phyloP scores from a whole-genome alignment of 1,140 invertebrate genomes.

The Drosophila sp. region DNA sequence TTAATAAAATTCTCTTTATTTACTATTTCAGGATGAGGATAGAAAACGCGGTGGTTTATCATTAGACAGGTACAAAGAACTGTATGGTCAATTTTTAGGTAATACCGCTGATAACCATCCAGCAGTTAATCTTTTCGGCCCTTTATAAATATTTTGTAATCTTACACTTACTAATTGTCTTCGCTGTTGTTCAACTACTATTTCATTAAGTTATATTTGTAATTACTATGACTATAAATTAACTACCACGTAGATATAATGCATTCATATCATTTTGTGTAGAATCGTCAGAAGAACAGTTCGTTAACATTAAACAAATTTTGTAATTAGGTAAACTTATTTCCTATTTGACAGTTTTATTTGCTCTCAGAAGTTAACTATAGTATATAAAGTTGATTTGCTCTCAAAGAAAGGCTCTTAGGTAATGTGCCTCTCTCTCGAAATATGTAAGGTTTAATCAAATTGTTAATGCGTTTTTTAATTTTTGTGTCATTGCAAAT shows the following conservation, averaged over 20 bases:
- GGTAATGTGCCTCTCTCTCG: slow-evolving; percentile 65
- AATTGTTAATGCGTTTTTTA: slow-evolving; percentile 65
- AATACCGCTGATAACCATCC: slow-evolving; percentile 89
- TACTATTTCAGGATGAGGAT: slow-evolving; percentile 88
- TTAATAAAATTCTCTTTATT: not conserved
- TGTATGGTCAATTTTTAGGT: slow-evolving; percentile 92
- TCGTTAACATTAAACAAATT: slow-evolving; percentile 64
- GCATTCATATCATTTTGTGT: slow-evolving; percentile 76
- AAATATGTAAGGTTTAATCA: slow-evolving; percentile 56
- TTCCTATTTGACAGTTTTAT: not conserved
- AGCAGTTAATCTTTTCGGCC: slow-evolving; percentile 91
- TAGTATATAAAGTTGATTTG: slow-evolving; percentile 61
- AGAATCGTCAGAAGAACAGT: slow-evolving; percentile 76
- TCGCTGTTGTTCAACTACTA: slow-evolving; percentile 83
- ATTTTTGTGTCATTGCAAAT: slow-evolving; percentile 57
- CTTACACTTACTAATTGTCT: slow-evolving; percentile 67
- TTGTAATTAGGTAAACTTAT: slow-evolving; percentile 59
- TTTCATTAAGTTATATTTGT: slow-evolving; percentile 77
- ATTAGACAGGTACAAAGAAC: slow-evolving; percentile 90
- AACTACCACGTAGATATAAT: slow-evolving; percentile 62
- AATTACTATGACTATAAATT: slow-evolving; percentile 79
- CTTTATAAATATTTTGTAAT: slow-evolving; percentile 83
- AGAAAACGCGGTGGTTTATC: slow-evolving; percentile 89
- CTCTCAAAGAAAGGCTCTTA: slow-evolving; percentile 66
- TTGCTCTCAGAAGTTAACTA: slow-evolving; percentile 69